These are phyloP conservation scores for Epistrophe eligans DNA, from an alignment of 2,888 invertebrate genomes.

Conservation along the genomic window DNA sequence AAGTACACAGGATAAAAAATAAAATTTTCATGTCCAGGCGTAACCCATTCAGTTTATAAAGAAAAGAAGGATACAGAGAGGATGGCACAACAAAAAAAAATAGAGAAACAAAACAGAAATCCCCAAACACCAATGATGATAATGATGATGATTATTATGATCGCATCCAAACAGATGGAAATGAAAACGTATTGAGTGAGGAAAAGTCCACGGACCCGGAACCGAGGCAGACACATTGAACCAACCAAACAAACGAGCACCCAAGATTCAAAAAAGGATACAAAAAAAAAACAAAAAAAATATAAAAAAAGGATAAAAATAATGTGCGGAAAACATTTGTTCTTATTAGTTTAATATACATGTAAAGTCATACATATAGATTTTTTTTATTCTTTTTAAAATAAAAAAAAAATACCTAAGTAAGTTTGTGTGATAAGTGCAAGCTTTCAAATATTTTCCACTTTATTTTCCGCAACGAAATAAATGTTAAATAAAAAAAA, in stretches of 20 bases:
- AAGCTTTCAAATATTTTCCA: slow-evolving; percentile 74
- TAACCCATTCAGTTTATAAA: slow-evolving; percentile 60
- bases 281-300: slow-evolving; percentile 19
- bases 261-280: slow-evolving; percentile 15
- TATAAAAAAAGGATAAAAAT: slow-evolving; percentile 46
- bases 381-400: slow-evolving; percentile 6
- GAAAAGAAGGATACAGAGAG: slow-evolving; percentile 30
- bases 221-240: slow-evolving; percentile 38
- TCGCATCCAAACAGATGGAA: slow-evolving; percentile 61
- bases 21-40: slow-evolving; percentile 65
- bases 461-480: slow-evolving; percentile 62
- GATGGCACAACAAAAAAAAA: neutral
- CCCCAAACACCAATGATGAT: slow-evolving; percentile 55
- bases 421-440: slow-evolving; percentile 67
- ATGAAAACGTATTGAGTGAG: slow-evolving; percentile 65
- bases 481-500: slow-evolving; percentile 33
- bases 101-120: slow-evolving; percentile 6
- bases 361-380: slow-evolving; percentile 37
- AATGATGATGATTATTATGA: slow-evolving; percentile 53
- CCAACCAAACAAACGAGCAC: slow-evolving; percentile 24
- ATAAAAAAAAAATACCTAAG: neutral
- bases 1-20: slow-evolving; percentile 72
- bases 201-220: slow-evolving; percentile 49
- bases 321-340: slow-evolving; percentile 71
- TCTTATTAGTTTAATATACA: slow-evolving; percentile 68